Base-by-base conservation (phyloP, 2,888 invertebrate genomes). In the Drosophila nr. medialis region DNA sequence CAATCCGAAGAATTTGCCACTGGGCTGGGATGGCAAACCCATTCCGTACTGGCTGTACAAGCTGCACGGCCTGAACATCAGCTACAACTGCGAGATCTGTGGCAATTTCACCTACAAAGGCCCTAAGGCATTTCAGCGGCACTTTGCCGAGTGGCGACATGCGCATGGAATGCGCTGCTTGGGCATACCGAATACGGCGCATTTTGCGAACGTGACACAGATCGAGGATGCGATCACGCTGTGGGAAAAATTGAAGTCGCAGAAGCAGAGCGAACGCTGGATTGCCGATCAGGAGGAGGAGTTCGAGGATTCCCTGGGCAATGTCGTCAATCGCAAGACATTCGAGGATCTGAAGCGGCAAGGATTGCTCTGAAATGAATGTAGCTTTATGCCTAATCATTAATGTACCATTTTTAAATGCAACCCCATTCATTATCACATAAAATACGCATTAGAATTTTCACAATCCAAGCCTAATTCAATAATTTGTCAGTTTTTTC, bases 1-100 rank as follows among this genome's bases (percentile, higher is more conserved):
- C 93, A 99, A 99, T 94, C 99, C 99, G 0, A 99, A 99, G 94
- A 99, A 99, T 94, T 94, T 99, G 64, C 99, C 99, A 0, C 95
- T 99, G 0, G 99, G 99, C 0, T 99, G 99, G 99, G 99, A 99
- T 93, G 99, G 99, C 64, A 99, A 99, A 92, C 96, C 96, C 0
- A 96, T 96, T 79, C 99, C 99, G 0, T 99, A 99, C 93, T 99
- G 99, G 99, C 93, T 99, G 64, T 99, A 99, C 94, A 99, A 99
- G 93, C 94, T 99, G 8, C 99, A 99, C 91, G 99, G 99, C 0
- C 94, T 99, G 13, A 99, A 99, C 93, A 99, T 99, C 75, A 99
- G 98, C 92, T 99, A 99, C 93, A 98, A 97, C 70, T 99, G 99
- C 92, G 99, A 99, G 93, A 99, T 99, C 80, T 99, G 99, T 93